These are phyloP conservation scores for Deilephila porcellus DNA, from an alignment of 2,888 invertebrate species.

Conservation along the genomic window DNA sequence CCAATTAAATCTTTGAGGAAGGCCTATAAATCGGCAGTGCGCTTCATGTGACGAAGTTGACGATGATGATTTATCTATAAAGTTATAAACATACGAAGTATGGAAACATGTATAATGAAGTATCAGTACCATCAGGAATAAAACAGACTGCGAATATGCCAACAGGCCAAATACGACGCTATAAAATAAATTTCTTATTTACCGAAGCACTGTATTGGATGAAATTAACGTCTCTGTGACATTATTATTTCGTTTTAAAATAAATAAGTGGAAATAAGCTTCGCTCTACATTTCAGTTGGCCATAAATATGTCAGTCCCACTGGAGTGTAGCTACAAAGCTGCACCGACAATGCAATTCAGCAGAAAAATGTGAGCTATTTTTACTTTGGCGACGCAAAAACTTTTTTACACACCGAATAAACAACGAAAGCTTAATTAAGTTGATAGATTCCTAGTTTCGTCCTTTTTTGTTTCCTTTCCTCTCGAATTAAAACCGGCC, in stretches of 20 bases:
- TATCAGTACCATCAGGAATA: background rate
- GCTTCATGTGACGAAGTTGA: background rate
- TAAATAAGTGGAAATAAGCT: constrained; percentile 31
- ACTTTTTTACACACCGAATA: constrained; percentile 15
- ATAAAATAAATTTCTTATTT: constrained; percentile 27
- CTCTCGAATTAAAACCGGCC: too few relatives aligned
- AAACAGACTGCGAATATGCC: background rate
- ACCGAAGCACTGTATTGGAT: constrained; percentile 18
- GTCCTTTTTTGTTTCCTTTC: too few relatives aligned
- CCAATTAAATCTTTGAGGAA: too few relatives aligned
- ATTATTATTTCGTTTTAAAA: constrained; percentile 25
- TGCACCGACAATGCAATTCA: constrained; percentile 29
- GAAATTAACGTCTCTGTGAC: constrained; percentile 18
- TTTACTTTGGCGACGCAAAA: constrained; percentile 9
- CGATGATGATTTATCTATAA: background rate
- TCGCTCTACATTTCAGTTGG: constrained; percentile 28
- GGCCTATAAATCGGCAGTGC: too few relatives aligned
- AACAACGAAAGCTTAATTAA: constrained; percentile 14
- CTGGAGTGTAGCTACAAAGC: constrained; percentile 29
- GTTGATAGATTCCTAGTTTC: too few relatives aligned
- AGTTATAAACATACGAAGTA: background rate
- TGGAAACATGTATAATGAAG: background rate
- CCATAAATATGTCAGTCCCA: constrained; percentile 31
- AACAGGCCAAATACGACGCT: background rate
- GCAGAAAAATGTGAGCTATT: constrained; percentile 29